phyloP scores from a whole-genome alignment of 92 coral and sea anemone species.

The Blastomussa wellsi region DNA sequence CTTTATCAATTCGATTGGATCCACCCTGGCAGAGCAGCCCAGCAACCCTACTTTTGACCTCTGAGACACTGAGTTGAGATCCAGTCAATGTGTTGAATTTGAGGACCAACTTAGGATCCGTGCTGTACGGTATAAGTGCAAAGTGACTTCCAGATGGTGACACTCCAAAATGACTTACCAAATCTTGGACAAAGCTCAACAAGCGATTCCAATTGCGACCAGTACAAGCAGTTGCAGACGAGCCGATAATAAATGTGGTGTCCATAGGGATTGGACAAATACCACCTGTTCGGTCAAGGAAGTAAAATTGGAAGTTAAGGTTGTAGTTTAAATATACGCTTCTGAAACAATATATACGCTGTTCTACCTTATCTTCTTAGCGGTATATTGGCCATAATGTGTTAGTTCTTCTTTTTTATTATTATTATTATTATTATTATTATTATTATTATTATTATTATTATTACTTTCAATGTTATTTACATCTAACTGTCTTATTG shows the following conservation, averaged over 20 bases:
- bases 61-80: constrained; percentile 50
- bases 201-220: constrained; percentile 70
- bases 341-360: no score
- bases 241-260: constrained; percentile 77
- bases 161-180: constrained; percentile 63
- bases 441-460: no score
- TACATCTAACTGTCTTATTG: no score
- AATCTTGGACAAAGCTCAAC: constrained; percentile 63
- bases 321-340: no score
- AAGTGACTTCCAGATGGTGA: constrained; percentile 70
- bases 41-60: constrained; percentile 65
- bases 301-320: no score
- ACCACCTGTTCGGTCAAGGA: constrained; percentile 33
- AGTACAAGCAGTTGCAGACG: constrained; percentile 73
- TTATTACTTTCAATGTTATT: no score
- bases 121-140: constrained; percentile 62
- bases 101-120: constrained; percentile 58
- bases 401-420: no score
- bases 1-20: constrained; percentile 74
- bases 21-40: constrained; percentile 69
- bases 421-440: no score
- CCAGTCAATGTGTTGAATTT: constrained; percentile 75
- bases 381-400: no score
- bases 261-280: constrained; percentile 78
- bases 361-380: no score